phyloP scores from a whole-genome alignment of 2,888 invertebrate species.

The Hypercompe scribonia region DNA sequence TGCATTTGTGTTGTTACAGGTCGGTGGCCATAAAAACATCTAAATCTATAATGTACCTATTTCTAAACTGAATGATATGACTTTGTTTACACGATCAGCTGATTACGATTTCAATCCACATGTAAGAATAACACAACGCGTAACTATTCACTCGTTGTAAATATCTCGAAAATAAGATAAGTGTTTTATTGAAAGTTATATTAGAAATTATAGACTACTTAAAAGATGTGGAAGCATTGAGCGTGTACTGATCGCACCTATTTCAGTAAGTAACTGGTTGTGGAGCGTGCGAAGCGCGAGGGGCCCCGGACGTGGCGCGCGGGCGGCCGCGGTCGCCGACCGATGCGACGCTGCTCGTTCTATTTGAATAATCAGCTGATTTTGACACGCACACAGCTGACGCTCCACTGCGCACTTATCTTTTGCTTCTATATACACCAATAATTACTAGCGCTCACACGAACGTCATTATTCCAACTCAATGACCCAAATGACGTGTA shows the following conservation, averaged over 20 bases:
- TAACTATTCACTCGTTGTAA: constrained; percentile 20
- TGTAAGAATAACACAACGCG: constrained; percentile 57
- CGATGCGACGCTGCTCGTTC: constrained; percentile 77
- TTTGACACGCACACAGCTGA: constrained; percentile 86
- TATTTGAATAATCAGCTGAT: constrained; percentile 88
- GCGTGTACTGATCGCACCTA: constrained; percentile 30
- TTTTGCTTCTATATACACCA: constrained; percentile 62
- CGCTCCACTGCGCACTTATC: constrained; percentile 79
- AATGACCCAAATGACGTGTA: constrained; percentile 58
- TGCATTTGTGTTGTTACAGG: constrained; percentile 41
- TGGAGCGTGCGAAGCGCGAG: constrained; percentile 31
- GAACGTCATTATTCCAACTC: constrained; percentile 58
- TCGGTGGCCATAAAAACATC: constrained; percentile 32
- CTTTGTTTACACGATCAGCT: constrained; percentile 85
- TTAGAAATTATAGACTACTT: constrained; percentile 29
- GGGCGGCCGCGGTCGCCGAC: constrained; percentile 75
- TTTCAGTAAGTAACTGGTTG: constrained; percentile 35
- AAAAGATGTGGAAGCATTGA: constrained; percentile 25
- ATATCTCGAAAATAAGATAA: constrained; percentile 15
- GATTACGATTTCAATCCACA: constrained; percentile 66
- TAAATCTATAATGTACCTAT: constrained; percentile 34
- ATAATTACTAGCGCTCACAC: constrained; percentile 59
- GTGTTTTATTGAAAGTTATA: constrained; percentile 20
- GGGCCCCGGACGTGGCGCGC: constrained; percentile 38
- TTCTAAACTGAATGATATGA: constrained; percentile 46